Base-by-base conservation (phyloP, 2,797 vertebrate genomes). In the Argyrosomus regius region DNA sequence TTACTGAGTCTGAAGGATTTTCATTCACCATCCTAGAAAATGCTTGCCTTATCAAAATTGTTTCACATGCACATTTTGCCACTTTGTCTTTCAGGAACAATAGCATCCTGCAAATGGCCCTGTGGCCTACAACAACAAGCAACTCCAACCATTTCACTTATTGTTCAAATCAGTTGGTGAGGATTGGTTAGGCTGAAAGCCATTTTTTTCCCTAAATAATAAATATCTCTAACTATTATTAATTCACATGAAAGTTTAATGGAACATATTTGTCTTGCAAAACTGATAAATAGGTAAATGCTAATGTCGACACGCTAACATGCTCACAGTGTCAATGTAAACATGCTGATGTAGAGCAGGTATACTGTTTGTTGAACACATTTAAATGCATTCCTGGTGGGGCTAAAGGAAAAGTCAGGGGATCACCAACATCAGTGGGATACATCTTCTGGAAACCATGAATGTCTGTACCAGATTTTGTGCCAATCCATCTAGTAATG, bases 1-100 rank as follows among this genome's bases (percentile, higher is more conserved):
- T 93, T 88, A 92, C 82, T 67, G 86, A 89, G 84, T 90, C 79
- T 88, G 81, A 89, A 87, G 88, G 83, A 84, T 93, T 90, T 91
- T 89, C 82, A 89, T 89, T 92, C 81, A 67, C 54, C 64, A 45
- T 74, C 82, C 82, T 73, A 66, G 80, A 88, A 89, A 92, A 90
- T 79, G 82, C 87, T 76, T 69, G 78, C 77, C 94, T 95, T 95
- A 95, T 95, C 92, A 88, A 92, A 84, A 90, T 71, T 63, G 78
- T 72, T 75, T 88, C 81, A 86, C 75, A 90, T 91, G 90, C 91
- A 95, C 90, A 90, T 91, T 95, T 93, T 90, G 64, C 58, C 80
- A 93, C 87, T 92, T 92, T 89, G 90, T 94, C 81, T 92, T 86
- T 84, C 22, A 74, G 86, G 83, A 93, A 95, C 91, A 96, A 96